Conservation (phyloP, 2,888 invertebrate species). For the Aphodius granarius region DNA sequence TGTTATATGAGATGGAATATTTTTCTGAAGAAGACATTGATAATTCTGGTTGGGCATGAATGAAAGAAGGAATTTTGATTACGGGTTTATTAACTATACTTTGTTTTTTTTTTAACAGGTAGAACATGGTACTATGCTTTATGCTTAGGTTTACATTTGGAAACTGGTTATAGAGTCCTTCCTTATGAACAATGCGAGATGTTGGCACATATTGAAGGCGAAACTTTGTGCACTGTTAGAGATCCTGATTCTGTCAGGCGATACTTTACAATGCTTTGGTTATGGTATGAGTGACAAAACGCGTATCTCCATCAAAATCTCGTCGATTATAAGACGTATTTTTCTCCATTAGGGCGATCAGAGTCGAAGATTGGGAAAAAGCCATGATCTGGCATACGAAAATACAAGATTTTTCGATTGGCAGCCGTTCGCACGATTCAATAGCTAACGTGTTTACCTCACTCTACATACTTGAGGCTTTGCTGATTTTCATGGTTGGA, state of each 20-base stretch:
- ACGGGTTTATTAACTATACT: no score
- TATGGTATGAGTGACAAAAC: constrained; percentile 55
- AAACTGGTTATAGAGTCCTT: constrained; percentile 61
- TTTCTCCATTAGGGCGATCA: constrained; percentile 54
- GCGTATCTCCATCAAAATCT: no score
- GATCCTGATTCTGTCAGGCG: constrained; percentile 59
- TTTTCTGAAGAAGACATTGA: constrained; percentile 41
- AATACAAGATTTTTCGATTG: constrained; percentile 46
- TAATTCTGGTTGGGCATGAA: constrained; percentile 44
- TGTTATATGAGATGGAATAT: constrained; percentile 52
- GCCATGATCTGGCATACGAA: constrained; percentile 59
- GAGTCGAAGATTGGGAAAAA: constrained; percentile 62
- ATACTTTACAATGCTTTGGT: constrained; percentile 62
- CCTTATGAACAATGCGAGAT: constrained; percentile 57
- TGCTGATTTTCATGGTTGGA: constrained; percentile 57
- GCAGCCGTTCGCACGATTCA: constrained; percentile 43
- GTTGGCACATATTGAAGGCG: constrained; percentile 60
- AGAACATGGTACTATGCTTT: constrained; percentile 64
- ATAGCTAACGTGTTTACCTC: constrained; percentile 54
- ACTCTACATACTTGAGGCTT: constrained; percentile 60
- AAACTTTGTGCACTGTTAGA: constrained; percentile 52
- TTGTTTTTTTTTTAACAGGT: constrained; percentile 48
- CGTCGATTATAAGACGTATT: no score
- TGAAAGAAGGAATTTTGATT: no score
- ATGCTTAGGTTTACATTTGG: constrained; percentile 60